Evolutionary conservation across 2,113 vertebrate species (phyloP).

Genomic region (Elephas maximus): DNA sequence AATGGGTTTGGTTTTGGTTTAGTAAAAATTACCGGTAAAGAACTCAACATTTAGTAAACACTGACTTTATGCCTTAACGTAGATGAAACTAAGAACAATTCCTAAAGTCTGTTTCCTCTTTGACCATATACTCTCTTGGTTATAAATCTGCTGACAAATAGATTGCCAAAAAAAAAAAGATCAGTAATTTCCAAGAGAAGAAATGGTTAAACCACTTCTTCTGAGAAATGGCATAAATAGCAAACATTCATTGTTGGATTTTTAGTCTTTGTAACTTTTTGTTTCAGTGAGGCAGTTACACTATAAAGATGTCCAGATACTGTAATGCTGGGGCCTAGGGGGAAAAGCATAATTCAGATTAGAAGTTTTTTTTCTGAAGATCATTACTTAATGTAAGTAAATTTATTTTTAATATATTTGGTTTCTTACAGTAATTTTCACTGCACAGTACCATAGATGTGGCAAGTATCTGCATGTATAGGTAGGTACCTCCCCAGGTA

Average conservation of each 20-base stretch:
- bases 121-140: not conserved
- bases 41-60: not conserved
- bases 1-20: not conserved
- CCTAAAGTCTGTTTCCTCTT: slow-evolving; percentile 44
- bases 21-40: not conserved
- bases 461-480: not conserved
- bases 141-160: slow-evolving; percentile 20
- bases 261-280: not conserved
- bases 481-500: not conserved
- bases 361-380: slow-evolving; percentile 11
- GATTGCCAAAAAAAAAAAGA: not conserved
- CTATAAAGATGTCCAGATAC: not conserved
- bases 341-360: not conserved
- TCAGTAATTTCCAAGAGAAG: not conserved
- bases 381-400: not conserved
- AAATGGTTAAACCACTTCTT: slow-evolving; percentile 11
- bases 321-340: not conserved
- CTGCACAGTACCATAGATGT: not conserved
- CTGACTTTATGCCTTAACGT: not conserved
- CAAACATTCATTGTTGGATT: not conserved
- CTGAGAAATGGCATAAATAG: not conserved
- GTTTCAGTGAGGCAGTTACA: not conserved
- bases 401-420: not conserved
- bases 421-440: not conserved
- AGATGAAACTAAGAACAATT: not conserved